Evolutionary conservation across 2,797 vertebrate species (phyloP), one percentile per base, ranked within the genome.

Genomic region (Amblyraja radiata): DNA sequence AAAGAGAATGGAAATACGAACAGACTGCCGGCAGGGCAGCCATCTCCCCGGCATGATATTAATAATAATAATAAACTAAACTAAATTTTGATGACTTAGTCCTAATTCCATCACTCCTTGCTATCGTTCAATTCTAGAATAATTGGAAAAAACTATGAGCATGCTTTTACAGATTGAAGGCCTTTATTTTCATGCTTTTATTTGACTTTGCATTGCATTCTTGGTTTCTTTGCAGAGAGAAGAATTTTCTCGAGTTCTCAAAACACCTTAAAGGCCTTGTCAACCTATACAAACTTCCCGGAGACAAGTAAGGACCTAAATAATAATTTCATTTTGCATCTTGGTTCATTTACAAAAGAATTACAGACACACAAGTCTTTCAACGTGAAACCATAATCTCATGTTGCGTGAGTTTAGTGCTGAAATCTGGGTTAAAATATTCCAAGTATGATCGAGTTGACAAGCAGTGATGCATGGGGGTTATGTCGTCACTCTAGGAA

Each of bases 221-320:
- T 91, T 91, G 39, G 73, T 76, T 91, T 9, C 74, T 7, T 68
- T 90, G 23, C 95, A 99, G 99, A 94, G 98, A 99, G 95, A 99
- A 99, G 96, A 98, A 98, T 95, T 99, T 99, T 96, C 98, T 99
- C 94, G 98, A 99, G 94, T 99, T 99, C 96, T 99, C 98, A 32
- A 99, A 99, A 95, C 98, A 99, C 93, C 97, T 99, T 79, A 99
- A 98, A 93, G 98, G 98, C 54, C 97, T 99, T 88, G 99, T 99
- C 93, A 99, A 99, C 95, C 96, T 99, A 10, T 99, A 99, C 95
- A 99, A 99, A 94, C 96, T 99, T 93, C 99, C 98, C 84, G 99
- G 98, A 93, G 99, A 99, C 96, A 98, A 99, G 99, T 99, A 96
- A 96, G 98, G 95, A 93, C 25, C 36, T 7, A 63, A 32, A 21